phyloP scores from a whole-genome alignment of 2,888 invertebrate genomes.

The Acronicta aceris region DNA sequence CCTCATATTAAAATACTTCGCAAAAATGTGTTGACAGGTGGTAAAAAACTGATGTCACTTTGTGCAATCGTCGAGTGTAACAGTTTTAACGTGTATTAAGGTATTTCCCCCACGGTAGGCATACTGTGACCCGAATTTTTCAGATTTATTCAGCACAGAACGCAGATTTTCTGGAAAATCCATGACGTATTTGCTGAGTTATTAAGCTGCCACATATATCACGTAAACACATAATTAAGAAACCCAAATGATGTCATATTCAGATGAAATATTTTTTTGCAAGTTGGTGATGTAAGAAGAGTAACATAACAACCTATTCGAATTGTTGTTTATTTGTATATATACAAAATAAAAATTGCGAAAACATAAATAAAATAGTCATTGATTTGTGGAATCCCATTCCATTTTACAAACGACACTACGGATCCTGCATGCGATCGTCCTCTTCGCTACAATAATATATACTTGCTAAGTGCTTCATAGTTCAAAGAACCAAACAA shows the following conservation, averaged over 20 bases:
- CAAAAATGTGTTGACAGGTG: conserved; percentile 55
- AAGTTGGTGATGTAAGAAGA: conserved; percentile 33
- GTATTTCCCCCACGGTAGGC: conserved; percentile 53
- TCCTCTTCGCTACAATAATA: conserved; percentile 10
- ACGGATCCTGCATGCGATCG: neutral
- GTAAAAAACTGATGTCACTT: conserved; percentile 48
- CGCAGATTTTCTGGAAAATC: conserved; percentile 56
- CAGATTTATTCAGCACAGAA: conserved; percentile 46
- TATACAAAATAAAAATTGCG: too few relatives aligned
- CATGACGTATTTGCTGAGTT: conserved; percentile 57
- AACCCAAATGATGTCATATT: conserved; percentile 49
- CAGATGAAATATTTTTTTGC: conserved; percentile 45
- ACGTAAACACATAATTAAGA: conserved; percentile 48
- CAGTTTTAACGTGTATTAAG: conserved; percentile 52
- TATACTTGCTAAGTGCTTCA: conserved; percentile 30
- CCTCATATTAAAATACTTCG: conserved; percentile 27
- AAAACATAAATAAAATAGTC: too few relatives aligned
- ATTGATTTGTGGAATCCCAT: conserved; percentile 10
- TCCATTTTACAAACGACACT: conserved; percentile 4
- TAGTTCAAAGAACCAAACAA: conserved; percentile 40
- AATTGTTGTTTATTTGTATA: too few relatives aligned
- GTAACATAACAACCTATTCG: conserved; percentile 42
- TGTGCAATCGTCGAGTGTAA: conserved; percentile 37
- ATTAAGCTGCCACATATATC: conserved; percentile 55
- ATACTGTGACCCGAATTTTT: conserved; percentile 61